phyloP scores from a whole-genome alignment of 92 coral and sea anemone genomes.

The Blastomussa wellsi region DNA sequence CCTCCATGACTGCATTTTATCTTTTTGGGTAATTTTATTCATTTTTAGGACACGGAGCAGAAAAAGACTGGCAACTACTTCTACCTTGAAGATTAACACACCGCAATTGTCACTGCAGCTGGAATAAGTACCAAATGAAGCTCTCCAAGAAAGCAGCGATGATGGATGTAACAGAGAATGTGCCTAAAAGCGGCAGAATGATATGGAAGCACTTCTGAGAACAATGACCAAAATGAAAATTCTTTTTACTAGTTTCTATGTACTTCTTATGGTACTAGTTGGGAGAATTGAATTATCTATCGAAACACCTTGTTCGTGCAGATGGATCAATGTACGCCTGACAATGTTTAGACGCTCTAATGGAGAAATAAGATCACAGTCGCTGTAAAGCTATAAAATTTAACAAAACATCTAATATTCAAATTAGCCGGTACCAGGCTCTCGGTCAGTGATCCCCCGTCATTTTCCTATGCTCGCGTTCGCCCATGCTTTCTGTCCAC shows the following conservation, averaged over 20 bases:
- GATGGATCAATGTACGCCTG: background rate
- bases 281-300: background rate
- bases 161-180: slow-evolving; percentile 3
- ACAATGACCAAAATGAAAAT: background rate
- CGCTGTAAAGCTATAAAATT: background rate
- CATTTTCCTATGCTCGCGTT: no score
- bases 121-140: background rate
- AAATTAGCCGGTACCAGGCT: no score
- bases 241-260: background rate
- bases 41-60: slow-evolving; percentile 82
- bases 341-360: background rate
- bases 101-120: background rate
- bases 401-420: background rate
- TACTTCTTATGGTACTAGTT: background rate
- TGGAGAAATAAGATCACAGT: background rate
- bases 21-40: background rate
- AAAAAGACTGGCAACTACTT: slow-evolving; percentile 88
- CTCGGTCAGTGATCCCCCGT: no score
- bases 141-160: background rate
- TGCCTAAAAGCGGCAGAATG: background rate
- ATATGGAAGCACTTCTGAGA: background rate
- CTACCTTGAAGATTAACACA: slow-evolving; percentile 86
- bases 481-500: no score
- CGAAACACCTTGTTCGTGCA: background rate
- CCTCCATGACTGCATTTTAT: background rate